Conservation (phyloP, 2,113 vertebrate species). For the Balaeniceps rex region DNA sequence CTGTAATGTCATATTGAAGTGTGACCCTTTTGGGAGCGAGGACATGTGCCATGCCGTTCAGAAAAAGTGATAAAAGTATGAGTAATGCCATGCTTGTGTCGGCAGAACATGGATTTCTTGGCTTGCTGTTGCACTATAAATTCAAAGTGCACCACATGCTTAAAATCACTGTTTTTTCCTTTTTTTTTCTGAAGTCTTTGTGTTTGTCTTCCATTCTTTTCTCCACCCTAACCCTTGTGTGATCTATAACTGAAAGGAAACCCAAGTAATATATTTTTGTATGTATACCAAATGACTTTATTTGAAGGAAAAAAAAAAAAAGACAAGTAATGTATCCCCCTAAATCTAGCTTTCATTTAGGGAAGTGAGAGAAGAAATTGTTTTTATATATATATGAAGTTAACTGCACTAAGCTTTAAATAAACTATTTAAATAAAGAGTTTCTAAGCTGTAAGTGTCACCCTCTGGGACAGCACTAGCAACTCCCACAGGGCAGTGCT, state of each 20-base stretch:
- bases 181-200: background rate
- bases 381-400: background rate
- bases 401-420: background rate
- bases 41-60: background rate
- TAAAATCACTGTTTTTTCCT: background rate
- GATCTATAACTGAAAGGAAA: background rate
- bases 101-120: background rate
- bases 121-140: background rate
- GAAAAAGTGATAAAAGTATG: background rate
- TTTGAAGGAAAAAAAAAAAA: background rate
- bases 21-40: background rate
- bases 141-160: background rate
- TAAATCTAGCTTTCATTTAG: slow-evolving; percentile 3
- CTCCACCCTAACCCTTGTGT: background rate
- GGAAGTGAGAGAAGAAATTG: background rate
- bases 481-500: background rate
- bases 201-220: background rate
- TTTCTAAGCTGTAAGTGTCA: background rate
- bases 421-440: background rate
- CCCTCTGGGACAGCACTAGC: background rate
- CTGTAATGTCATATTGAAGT: background rate
- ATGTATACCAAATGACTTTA: background rate
- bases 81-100: background rate
- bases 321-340: background rate
- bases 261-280: slow-evolving; percentile 42